Evolutionary conservation across 2,888 invertebrate species (phyloP).

Genomic region (Lasioglossum zephyrum): DNA sequence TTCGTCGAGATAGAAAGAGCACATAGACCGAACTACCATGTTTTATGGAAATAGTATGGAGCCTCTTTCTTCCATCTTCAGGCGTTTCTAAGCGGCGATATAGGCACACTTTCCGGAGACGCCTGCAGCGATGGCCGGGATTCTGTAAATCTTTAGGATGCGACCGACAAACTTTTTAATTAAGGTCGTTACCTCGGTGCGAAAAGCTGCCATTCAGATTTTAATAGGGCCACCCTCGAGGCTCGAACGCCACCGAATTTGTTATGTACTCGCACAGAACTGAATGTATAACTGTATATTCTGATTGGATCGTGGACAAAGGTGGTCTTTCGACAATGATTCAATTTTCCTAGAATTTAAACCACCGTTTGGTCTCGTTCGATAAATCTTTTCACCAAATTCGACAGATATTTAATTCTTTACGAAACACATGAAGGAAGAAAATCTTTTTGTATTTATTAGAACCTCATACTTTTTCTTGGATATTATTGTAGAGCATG

Average conservation of each 20-base stretch:
- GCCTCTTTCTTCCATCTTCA: background rate
- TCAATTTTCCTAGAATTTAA: background rate
- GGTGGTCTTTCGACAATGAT: background rate
- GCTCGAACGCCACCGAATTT: conserved; percentile 19
- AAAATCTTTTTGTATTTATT: no score
- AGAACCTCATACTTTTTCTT: background rate
- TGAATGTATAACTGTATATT: conserved; percentile 7
- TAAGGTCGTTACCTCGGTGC: conserved; percentile 62
- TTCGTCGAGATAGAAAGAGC: background rate
- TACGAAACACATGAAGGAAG: no score
- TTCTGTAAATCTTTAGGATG: conserved; percentile 50
- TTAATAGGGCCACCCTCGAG: conserved; percentile 57
- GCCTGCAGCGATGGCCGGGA: conserved; percentile 20
- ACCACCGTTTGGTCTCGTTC: background rate
- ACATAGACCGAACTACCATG: background rate
- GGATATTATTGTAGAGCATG: background rate
- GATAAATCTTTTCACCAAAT: background rate
- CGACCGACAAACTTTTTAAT: conserved; percentile 68
- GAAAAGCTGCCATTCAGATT: conserved; percentile 52
- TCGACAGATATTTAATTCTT: no score
- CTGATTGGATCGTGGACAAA: conserved; percentile 5
- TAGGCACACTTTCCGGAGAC: conserved; percentile 9
- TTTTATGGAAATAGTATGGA: background rate
- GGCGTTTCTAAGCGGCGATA: background rate
- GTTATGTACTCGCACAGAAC: background rate